Evolutionary conservation across 2,113 vertebrate species (phyloP).

Genomic region (Tiliqua scincoides): DNA sequence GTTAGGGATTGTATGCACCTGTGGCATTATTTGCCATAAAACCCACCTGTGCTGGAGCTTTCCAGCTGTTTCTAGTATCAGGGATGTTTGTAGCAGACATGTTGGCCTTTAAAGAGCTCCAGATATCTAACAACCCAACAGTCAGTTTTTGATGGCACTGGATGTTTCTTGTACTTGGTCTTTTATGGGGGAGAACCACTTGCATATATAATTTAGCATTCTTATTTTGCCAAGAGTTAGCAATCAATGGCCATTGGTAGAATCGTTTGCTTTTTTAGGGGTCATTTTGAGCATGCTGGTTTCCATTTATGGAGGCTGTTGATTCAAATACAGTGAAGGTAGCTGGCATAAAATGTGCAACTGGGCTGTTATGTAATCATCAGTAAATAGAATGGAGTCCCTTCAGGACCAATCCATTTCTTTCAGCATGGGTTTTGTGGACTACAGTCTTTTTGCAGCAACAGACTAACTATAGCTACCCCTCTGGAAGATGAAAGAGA

Average conservation of each 20-base stretch:
- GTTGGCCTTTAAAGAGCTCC: not conserved
- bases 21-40: not conserved
- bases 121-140: not conserved
- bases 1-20: not conserved
- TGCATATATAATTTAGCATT: not conserved
- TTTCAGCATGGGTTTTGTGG: too few relatives aligned
- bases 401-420: too few relatives aligned
- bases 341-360: not conserved
- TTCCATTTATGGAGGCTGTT: not conserved
- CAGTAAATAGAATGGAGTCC: too few relatives aligned
- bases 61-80: constrained; percentile 9
- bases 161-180: not conserved
- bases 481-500: too few relatives aligned
- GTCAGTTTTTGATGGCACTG: not conserved
- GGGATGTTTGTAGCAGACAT: not conserved
- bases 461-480: too few relatives aligned
- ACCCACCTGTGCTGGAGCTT: not conserved
- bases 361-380: not conserved
- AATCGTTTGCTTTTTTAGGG: not conserved
- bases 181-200: not conserved
- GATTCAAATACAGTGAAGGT: not conserved
- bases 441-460: too few relatives aligned
- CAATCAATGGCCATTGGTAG: not conserved
- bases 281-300: not conserved
- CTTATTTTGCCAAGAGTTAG: not conserved